Evolutionary conservation across 2,113 vertebrate genomes (phyloP).

Genomic region (Recurvirostra avosetta): DNA sequence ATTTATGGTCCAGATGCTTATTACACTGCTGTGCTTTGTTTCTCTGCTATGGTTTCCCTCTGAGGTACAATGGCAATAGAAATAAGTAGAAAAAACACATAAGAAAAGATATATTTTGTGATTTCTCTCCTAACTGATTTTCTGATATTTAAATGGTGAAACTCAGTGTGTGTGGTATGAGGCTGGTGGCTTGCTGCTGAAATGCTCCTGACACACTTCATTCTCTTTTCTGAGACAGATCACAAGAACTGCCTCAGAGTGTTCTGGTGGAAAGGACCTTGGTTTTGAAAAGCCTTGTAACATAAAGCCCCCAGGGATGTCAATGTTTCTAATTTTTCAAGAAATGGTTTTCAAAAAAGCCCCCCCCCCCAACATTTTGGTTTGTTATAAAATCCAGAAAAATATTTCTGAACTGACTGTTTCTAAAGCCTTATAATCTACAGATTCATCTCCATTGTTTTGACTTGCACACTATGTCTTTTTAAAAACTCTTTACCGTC

Average conservation of each 20-base stretch:
- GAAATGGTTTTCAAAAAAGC: background rate
- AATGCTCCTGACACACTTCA: background rate
- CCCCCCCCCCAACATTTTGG: background rate
- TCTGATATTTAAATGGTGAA: background rate
- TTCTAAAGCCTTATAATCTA: background rate
- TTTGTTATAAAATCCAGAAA: background rate
- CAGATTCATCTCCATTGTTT: background rate
- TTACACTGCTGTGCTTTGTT: background rate
- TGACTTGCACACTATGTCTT: background rate
- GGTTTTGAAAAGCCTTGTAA: background rate
- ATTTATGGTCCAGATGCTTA: background rate
- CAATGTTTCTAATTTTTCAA: background rate
- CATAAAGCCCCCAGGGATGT: background rate
- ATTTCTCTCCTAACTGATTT: background rate
- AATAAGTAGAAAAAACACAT: background rate
- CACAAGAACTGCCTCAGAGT: background rate
- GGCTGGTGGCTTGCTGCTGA: background rate
- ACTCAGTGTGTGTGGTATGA: background rate
- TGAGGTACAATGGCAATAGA: background rate
- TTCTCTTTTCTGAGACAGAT: background rate
- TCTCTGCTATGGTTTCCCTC: background rate
- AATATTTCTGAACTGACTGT: background rate
- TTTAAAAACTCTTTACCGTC: background rate
- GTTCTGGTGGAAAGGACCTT: background rate
- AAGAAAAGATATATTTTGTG: background rate